Percentiles rank a stretch among this genome's conserved stretches.
Evolutionary conservation across 2,113 vertebrate genomes (phyloP).

Genomic region (Bucco capensis): DNA sequence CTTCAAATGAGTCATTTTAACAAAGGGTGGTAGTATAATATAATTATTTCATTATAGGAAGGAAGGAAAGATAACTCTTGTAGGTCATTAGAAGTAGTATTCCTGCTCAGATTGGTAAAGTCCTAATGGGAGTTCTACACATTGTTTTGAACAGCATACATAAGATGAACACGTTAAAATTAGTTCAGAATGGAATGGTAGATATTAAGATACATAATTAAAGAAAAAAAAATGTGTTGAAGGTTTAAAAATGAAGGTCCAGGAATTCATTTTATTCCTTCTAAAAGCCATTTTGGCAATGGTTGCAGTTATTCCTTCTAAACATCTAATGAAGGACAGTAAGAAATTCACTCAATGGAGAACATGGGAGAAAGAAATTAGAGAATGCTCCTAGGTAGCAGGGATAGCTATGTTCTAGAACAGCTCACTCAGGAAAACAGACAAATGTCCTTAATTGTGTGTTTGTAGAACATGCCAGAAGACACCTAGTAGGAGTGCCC

Average conservation of each 20-base stretch:
- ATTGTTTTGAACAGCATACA: background rate
- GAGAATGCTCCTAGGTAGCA: background rate
- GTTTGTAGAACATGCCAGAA: background rate
- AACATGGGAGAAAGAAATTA: background rate
- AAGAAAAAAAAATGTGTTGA: background rate
- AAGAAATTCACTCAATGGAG: background rate
- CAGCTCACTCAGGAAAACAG: background rate
- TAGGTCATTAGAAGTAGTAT: background rate
- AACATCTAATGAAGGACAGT: background rate
- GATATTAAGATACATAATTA: background rate
- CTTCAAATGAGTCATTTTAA: background rate
- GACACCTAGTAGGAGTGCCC: background rate
- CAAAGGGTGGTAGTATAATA: background rate
- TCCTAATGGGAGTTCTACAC: background rate
- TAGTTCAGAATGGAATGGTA: background rate
- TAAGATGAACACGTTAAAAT: background rate
- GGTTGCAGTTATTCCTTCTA: background rate
- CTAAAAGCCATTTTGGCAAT: background rate
- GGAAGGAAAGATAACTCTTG: background rate
- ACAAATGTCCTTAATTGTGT: background rate
- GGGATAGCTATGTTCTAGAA: background rate
- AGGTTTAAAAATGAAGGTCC: background rate
- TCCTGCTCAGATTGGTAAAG: background rate
- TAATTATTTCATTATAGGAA: background rate
- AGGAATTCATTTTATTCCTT: background rate